phyloP scores from a whole-genome alignment of 2,888 invertebrate species.

The Erebia ligea region DNA sequence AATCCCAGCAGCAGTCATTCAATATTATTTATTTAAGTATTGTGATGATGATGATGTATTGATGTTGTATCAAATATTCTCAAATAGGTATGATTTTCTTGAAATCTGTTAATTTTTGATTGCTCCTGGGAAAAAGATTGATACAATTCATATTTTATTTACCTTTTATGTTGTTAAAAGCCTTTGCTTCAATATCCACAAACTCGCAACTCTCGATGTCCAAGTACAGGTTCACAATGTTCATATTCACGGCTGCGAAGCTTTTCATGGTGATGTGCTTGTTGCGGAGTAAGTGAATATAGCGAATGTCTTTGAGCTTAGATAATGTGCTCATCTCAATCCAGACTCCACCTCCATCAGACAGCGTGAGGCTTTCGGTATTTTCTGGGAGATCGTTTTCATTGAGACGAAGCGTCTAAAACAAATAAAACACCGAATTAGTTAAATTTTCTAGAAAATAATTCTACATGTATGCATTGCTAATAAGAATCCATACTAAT shows the following conservation, averaged over 20 bases:
- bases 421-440: slow-evolving; percentile 5
- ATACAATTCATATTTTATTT: slow-evolving; percentile 18
- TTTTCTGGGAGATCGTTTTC: slow-evolving; percentile 82
- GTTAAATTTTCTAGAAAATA: neutral
- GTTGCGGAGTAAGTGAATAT: slow-evolving; percentile 80
- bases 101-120: slow-evolving; percentile 6
- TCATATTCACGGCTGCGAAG: slow-evolving; percentile 84
- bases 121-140: neutral
- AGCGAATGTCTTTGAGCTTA: slow-evolving; percentile 77
- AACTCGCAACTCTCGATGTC: slow-evolving; percentile 84
- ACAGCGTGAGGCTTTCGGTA: slow-evolving; percentile 83
- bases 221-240: slow-evolving; percentile 83
- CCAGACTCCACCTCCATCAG: slow-evolving; percentile 80
- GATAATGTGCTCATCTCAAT: slow-evolving; percentile 83
- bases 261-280: slow-evolving; percentile 81
- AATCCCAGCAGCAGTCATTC: neutral
- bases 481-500: no score
- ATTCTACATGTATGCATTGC: neutral
- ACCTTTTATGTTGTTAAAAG: slow-evolving; percentile 85
- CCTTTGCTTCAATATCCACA: slow-evolving; percentile 84
- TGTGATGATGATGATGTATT: no score
- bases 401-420: slow-evolving; percentile 70
- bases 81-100: no score
- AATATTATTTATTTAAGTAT: neutral
- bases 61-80: no score